Evolutionary conservation across 2,797 vertebrate genomes (phyloP), one percentile per base, ranked within the genome.

Genomic region (Tinamus major): DNA sequence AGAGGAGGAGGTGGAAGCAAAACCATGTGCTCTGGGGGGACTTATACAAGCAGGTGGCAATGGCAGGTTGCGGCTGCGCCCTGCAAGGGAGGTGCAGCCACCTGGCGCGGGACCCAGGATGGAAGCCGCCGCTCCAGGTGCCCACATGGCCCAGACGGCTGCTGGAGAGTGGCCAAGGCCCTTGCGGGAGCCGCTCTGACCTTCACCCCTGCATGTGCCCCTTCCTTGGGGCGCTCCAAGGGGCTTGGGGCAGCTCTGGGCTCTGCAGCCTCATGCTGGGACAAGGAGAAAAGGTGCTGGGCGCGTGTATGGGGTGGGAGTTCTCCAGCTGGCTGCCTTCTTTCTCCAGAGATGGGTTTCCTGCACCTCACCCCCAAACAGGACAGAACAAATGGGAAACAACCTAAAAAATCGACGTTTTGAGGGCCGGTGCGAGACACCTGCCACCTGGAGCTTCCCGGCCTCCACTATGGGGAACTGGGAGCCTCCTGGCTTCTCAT

Each of bases 21-120:
- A 7, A 0, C 74, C 42, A 7, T 8, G 39, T 67, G 0, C 20
- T 2, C 49, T 27, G 27, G 49, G 70, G 9, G 27, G 14, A 26
- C 33, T 26, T 21, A 4, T 0, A 1, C 62, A 23, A 67, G 26
- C 0, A 3, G 15, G 67, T 44, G 37, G 75, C 44, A 8, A 23
- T 29, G 27, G 42, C 13, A 13, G 67, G 64, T 10, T 0, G 4
- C 14, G 14, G 29, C 37, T 17, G 39, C 0, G 29, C 16, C 46
- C 26, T 8, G 42, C 2, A 14, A 35, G 26, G 51, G 31, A 41
- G 42, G 18, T 26, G 14, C 51, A 27, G 79, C 23, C 6, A 3
- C 7, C 1, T 2, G 5, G 24, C 53, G 9, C 49, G 77, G 58
- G 33, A 4, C 29, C 5, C 10, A 6, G 23, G 65, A 15, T 11